Percentiles rank a stretch among this genome's conserved stretches.
Evolutionary conservation across 2,888 invertebrate species (phyloP).

Genomic region (Physocephala rufipes): DNA sequence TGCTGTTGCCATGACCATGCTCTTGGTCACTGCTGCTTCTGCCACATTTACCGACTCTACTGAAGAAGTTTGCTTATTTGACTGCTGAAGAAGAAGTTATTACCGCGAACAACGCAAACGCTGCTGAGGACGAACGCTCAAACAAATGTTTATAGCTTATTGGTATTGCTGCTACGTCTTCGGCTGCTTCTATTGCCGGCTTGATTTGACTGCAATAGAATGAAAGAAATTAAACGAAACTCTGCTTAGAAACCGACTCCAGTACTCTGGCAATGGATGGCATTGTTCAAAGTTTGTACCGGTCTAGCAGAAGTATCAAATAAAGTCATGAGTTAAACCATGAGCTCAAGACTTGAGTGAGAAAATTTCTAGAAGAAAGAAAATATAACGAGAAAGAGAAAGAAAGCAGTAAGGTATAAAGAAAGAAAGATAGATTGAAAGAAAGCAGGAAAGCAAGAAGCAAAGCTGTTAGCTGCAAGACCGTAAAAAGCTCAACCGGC

Average conservation of each 20-base stretch:
- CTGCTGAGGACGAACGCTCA: not conserved
- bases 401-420: constrained; percentile 1
- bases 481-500: constrained; percentile 21
- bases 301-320: too few relatives aligned
- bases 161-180: constrained; percentile 50
- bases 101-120: constrained; percentile 28
- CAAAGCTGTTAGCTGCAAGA: too few relatives aligned
- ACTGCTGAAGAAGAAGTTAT: constrained; percentile 26
- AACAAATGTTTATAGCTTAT: constrained; percentile 13
- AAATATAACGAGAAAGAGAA: constrained; percentile 10
- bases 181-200: constrained; percentile 49
- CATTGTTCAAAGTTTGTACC: not conserved
- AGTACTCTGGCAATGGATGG: not conserved
- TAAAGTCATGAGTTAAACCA: too few relatives aligned
- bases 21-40: constrained; percentile 36
- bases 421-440: constrained; percentile 6
- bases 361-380: not conserved
- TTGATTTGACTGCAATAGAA: constrained; percentile 51
- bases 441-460: constrained; percentile 5
- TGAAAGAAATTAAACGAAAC: constrained; percentile 47
- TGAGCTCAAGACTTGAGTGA: not conserved
- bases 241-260: constrained; percentile 26
- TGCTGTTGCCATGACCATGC: constrained; percentile 37
- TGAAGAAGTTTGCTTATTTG: constrained; percentile 25
- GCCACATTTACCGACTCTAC: constrained; percentile 43